A percentile compares a stretch with the other conserved stretches of the same genome.
Conservation (phyloP, 2,113 vertebrate species). For the Taxidea taxus region DNA sequence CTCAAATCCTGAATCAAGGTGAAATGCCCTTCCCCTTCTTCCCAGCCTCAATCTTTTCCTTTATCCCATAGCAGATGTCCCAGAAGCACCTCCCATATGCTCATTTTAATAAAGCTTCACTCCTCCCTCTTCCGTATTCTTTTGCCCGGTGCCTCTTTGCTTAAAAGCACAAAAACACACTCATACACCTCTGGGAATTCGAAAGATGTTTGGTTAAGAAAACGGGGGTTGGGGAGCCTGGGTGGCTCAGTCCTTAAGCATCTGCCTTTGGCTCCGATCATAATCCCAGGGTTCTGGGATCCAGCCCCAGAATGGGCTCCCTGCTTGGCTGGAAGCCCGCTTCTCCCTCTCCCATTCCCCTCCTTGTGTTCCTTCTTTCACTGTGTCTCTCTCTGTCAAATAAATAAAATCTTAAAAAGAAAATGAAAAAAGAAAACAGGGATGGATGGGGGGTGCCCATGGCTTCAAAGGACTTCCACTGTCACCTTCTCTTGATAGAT, state of each 20-base stretch:
- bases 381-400: too few relatives aligned
- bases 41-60: background rate
- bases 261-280: too few relatives aligned
- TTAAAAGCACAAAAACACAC: background rate
- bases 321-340: too few relatives aligned
- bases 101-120: background rate
- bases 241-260: too few relatives aligned
- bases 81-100: background rate
- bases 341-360: too few relatives aligned
- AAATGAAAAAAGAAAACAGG: too few relatives aligned
- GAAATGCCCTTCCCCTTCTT: background rate
- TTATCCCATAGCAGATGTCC: background rate
- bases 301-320: too few relatives aligned
- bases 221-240: background rate
- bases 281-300: too few relatives aligned
- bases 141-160: background rate
- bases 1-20: background rate
- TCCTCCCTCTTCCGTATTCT: background rate
- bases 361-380: too few relatives aligned
- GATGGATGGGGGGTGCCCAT: background rate
- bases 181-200: background rate
- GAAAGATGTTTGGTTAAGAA: background rate
- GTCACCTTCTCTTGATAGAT: background rate
- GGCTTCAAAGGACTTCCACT: background rate
- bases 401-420: too few relatives aligned